Evolutionary conservation across 2,797 vertebrate genomes (phyloP).

Genomic region (Miichthys miiuy): DNA sequence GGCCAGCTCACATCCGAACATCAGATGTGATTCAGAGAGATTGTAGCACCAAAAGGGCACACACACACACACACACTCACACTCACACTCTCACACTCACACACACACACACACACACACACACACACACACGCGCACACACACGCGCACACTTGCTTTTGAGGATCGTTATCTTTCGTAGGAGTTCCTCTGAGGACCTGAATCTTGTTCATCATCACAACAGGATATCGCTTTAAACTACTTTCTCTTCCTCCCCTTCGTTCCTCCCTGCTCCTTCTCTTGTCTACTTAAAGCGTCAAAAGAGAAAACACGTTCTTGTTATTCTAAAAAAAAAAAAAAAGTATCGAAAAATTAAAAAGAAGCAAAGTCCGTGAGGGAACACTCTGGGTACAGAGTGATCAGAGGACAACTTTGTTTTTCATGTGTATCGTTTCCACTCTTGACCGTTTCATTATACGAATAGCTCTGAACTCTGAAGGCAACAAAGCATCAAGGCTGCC

Average conservation of each 20-base stretch:
- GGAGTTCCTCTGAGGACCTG: slow-evolving; percentile 41
- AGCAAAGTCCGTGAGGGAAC: neutral
- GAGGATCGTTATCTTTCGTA: slow-evolving; percentile 57
- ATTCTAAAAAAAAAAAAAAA: slow-evolving; percentile 3
- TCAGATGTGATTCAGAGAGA: slow-evolving; percentile 44
- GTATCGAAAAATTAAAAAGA: slow-evolving; percentile 37
- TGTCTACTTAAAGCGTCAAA: slow-evolving; percentile 26
- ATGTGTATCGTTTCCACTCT: slow-evolving; percentile 27
- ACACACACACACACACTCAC: neutral
- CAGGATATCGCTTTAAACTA: slow-evolving; percentile 50
- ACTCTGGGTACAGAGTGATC: slow-evolving; percentile 5
- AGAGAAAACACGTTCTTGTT: neutral
- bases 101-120: neutral
- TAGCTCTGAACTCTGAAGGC: slow-evolving; percentile 55
- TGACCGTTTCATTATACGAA: slow-evolving; percentile 39
- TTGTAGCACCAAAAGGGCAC: slow-evolving; percentile 20
- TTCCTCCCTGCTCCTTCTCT: slow-evolving; percentile 3
- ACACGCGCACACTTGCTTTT: slow-evolving; percentile 21
- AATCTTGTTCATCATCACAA: slow-evolving; percentile 60
- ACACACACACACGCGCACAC: neutral
- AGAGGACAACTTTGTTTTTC: slow-evolving; percentile 14
- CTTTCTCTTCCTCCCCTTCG: slow-evolving; percentile 27
- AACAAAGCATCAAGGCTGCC: slow-evolving; percentile 69
- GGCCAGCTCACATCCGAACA: slow-evolving; percentile 26
- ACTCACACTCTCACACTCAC: neutral